Base-by-base conservation (phyloP, 2,113 vertebrate species). In the Dinomys branickii region DNA sequence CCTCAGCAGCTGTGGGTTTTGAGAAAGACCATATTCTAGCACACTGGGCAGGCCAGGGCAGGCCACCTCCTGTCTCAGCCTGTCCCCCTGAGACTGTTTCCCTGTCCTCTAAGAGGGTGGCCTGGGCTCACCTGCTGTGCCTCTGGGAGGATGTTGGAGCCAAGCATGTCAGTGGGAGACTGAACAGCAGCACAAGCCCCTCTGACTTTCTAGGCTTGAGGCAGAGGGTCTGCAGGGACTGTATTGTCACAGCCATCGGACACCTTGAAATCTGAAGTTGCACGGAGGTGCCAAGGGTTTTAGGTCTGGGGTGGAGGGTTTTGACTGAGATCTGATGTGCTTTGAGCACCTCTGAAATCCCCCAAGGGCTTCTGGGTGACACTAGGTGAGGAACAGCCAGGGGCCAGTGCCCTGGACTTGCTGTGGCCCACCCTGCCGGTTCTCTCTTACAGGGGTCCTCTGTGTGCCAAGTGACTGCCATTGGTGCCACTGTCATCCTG, bases 391-490 rank as follows among this genome's bases (percentile, higher is more conserved):
- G 38, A 16, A 28, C 3, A 28, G 61, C 28, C 61, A 12, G 47
- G 54, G 26, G 7, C 69, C 3, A 16, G 5, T 47, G 38, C n/a
- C 54, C 20, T 28, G 4, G 59, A 17, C 52, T 69, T 0, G 7
- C 17, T 2, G 6, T 5, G 19, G 47, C 0, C 0, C 41, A 28
- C 38, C 3, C 38, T 92, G 54, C 83, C 0, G 8, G 22, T 41
- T 94, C 0, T 58, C 1, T 38, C 71, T 98, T 98, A 47, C 98
- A 99, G 99, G 99, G 99, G 84, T 99, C 99, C 22, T 99, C 99
- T 0, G 99, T 99, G 96, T 99, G 99, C 97, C 99, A 99, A 98
- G 99, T 99, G 98, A 99, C 99, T 0, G 98, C 98, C 10, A 98
- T 99, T 52, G 99, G 99, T 38, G 99, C 99, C 97, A 99, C 98